Base-by-base conservation (phyloP, 1,140 invertebrate species). In the Drosophila jambulina region DNA sequence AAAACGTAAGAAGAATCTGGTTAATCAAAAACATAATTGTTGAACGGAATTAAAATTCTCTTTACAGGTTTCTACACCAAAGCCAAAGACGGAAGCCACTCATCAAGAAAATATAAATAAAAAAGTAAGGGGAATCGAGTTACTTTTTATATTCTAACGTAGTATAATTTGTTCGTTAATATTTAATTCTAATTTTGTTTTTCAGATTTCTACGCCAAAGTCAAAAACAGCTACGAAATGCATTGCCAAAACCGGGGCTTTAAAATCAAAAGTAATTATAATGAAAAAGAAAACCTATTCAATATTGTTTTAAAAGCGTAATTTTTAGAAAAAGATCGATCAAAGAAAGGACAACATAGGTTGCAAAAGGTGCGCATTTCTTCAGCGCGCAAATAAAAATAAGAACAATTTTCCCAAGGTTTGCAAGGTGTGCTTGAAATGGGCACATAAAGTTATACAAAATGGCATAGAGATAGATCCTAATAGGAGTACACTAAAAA, bases 371-470 rank as follows among this genome's bases (percentile, higher is more conserved):
- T 54, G 32, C 23, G 32, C 13, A 10, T 36, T 23, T 10, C 32
- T 54, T 23, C 51, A 36, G 21, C 51, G 32, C 9, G 2, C 15
- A 2, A 36, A 54, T 23, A 54, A 54, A 36, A 23, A 17, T 36
- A 23, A n/a, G 4, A 56, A n/a, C 2, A 0, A 38, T n/a, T 1
- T 1, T 0, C 9, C 53, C 4, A 38, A 7, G 21, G 4, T 25
- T 12, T 56, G 53, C 10, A 54, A 23, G 6, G 9, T 54, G 17
- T 54, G 53, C 53, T 54, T 54, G 13, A 54, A 54, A 4, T 54
- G 32, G 34, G 21, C 34, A 7, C 21, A 38, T n/a, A 56, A n/a
- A 15, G 53, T 56, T 3, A 7, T 38, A n/a, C 32, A 56, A 12
- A 15, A 56, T n/a, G 21, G 53, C 9, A 8, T 12, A 6, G 21